These are phyloP conservation scores for Dipodomys spectabilis DNA, from an alignment of 2,113 vertebrate genomes.

Conservation along the genomic window DNA sequence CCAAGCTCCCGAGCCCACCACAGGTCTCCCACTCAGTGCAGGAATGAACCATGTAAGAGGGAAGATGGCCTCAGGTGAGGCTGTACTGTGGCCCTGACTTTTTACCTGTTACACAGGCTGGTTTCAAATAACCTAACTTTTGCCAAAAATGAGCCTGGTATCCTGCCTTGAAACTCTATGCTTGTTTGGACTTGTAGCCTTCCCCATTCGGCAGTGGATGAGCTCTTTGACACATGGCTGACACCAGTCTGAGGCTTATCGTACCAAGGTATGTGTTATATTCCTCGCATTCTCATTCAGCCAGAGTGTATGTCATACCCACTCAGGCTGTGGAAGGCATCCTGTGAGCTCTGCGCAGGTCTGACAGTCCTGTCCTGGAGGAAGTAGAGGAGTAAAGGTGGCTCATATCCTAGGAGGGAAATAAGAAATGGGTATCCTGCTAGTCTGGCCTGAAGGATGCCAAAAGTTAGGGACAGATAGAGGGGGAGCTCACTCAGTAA, in stretches of 20 bases:
- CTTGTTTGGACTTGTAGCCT: conserved; percentile 50
- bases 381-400: too few relatives aligned
- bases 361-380: background rate
- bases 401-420: background rate
- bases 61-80: conserved; percentile 15
- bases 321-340: background rate
- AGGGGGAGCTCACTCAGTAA: background rate
- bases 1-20: background rate
- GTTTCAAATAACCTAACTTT: conserved; percentile 63
- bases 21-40: background rate
- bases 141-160: conserved; percentile 46
- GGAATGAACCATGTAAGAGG: background rate
- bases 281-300: background rate
- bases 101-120: conserved; percentile 6
- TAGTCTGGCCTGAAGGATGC: background rate
- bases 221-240: conserved; percentile 1
- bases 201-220: background rate
- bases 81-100: background rate
- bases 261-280: background rate
- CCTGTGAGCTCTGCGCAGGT: background rate
- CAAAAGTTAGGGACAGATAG: background rate
- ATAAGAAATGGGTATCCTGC: background rate
- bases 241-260: conserved; percentile 59
- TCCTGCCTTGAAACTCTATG: conserved; percentile 64
- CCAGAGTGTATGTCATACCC: background rate